These are phyloP conservation scores for Pristionchus exspectatus DNA, from an alignment of 2,888 invertebrate genomes.

Conservation along the genomic window DNA sequence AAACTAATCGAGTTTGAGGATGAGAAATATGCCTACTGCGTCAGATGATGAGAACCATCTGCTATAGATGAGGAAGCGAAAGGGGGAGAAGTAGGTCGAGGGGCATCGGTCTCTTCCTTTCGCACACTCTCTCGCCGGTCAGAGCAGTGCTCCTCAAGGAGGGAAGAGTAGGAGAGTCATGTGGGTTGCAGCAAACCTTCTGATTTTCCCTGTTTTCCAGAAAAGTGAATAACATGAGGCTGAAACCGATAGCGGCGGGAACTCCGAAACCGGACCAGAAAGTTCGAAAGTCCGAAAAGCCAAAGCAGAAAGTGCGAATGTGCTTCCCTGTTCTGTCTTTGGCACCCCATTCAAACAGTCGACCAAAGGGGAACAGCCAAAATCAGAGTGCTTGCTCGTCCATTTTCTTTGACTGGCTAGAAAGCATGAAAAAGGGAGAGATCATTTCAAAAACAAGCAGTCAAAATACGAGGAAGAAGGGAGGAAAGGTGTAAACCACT, in stretches of 20 bases:
- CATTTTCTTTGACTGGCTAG: neutral
- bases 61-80: neutral
- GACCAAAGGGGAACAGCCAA: neutral
- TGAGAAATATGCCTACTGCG: neutral
- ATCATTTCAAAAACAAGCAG: neutral
- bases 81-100: neutral
- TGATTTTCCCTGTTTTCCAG: neutral
- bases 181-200: neutral
- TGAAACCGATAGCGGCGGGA: neutral
- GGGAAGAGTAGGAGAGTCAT: neutral
- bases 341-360: neutral
- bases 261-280: neutral
- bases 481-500: neutral
- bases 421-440: neutral
- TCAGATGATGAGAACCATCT: slow-evolving; percentile 31
- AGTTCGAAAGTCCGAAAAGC: neutral
- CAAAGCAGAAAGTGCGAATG: neutral
- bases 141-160: neutral
- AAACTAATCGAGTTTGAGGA: slow-evolving; percentile 34
- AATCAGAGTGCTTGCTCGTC: neutral
- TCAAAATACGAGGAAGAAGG: neutral
- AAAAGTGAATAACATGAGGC: neutral
- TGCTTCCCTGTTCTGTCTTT: neutral
- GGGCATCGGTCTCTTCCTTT: neutral
- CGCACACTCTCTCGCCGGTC: too few species aligned